Conservation (phyloP, 2,113 vertebrate genomes). For the Rhineura floridana region DNA sequence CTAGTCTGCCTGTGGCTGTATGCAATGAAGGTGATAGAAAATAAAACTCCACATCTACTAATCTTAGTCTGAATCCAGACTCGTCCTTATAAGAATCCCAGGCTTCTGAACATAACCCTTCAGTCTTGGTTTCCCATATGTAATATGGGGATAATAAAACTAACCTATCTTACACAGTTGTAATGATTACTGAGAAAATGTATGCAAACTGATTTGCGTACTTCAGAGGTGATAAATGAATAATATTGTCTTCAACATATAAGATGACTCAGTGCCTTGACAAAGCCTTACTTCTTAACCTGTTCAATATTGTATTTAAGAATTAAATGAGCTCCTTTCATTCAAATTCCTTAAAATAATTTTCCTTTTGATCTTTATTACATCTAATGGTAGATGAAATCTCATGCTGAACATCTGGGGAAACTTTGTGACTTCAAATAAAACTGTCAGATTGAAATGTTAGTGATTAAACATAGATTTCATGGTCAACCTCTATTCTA, state of each 20-base stretch:
- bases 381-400: not conserved
- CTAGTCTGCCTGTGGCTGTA: no score
- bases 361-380: conserved; percentile 14
- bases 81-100: no score
- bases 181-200: not conserved
- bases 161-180: not conserved
- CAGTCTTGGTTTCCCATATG: not conserved
- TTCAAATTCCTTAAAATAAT: conserved; percentile 20
- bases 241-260: not conserved
- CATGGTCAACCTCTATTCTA: not conserved
- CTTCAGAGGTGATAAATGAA: not conserved
- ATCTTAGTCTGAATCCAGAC: no score
- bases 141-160: not conserved
- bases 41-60: no score
- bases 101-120: no score
- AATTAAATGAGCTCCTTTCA: conserved; percentile 14
- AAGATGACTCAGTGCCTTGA: not conserved
- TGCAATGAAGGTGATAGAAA: no score
- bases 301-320: not conserved
- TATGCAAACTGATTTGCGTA: not conserved
- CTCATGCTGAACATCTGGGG: not conserved
- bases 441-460: conserved; percentile 17
- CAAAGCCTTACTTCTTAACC: not conserved
- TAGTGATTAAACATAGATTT: conserved; percentile 29
- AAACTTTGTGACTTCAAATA: conserved; percentile 4